Base-by-base conservation (phyloP, 2,888 invertebrate species). In the Agrilus cyanescens region DNA sequence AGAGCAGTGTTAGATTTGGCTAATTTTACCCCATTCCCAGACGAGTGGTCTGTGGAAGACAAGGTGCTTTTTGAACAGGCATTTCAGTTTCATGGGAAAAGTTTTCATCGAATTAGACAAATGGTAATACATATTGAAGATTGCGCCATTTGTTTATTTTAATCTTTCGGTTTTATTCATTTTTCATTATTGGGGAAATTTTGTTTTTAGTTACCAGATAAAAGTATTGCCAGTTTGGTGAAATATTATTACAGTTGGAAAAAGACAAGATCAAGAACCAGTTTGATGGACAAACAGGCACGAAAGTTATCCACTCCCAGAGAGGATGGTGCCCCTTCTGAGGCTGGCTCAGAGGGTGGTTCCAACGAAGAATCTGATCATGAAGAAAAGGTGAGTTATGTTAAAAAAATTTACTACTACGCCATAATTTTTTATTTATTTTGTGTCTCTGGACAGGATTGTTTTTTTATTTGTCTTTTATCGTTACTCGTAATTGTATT, bases 231-330 rank as follows among this genome's bases (percentile, higher is more conserved):
- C 37, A 88, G 88, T 56, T 72, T 97, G 57, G 95, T 97, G 2
- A 94, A 94, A 68, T 95, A 95, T 66, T 97, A 96, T 68, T 97
- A 97, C 65, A 89, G 91, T 58, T 96, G 96, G 96, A 97, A 97
- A 67, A 96, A 96, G 66, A 90, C 91, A 15, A 73, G 93, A 55
- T 85, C 88, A 57, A 79, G 91, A 45, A 89, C 87, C 42, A 94
- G 94, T 57, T 73, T 94, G 31, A 95, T 96, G 89, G 96, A 96
- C 69, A 72, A 81, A 50, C 83, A 85, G 60, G 83, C 82, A 2
- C 72, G 78, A 48, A 81, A 80, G 61, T 64, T 81, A 46, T 74
- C 75, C n/a, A 70, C 70, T 42, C 71, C 74, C 10, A 79, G 86
- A 35, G 86, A 85, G 55, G 79, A 83, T 46, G 75, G 79, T 16